Evolutionary conservation across 2,113 vertebrate genomes (phyloP).

Genomic region (Oceanites oceanicus): DNA sequence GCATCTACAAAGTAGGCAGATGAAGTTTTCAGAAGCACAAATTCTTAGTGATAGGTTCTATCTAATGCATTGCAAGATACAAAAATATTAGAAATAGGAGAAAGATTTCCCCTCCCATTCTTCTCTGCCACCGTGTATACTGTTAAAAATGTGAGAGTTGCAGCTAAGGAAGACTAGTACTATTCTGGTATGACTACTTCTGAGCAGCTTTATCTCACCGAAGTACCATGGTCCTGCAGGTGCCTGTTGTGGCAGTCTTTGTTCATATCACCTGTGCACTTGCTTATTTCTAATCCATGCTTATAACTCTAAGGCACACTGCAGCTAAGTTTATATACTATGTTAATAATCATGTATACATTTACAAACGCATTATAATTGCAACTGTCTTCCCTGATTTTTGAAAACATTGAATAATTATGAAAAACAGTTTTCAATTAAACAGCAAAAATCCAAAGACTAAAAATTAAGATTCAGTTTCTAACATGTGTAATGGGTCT

Average conservation of each 20-base stretch:
- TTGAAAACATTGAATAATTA: background rate
- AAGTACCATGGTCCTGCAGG: background rate
- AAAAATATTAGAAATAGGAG: background rate
- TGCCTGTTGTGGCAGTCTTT: background rate
- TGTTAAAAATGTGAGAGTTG: background rate
- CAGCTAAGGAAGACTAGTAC: background rate
- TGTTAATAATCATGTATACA: background rate
- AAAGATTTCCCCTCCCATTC: background rate
- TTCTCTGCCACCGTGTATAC: background rate
- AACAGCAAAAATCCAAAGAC: background rate
- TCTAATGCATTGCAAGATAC: background rate
- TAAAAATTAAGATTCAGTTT: background rate
- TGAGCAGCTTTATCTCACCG: background rate
- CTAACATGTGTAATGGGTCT: background rate
- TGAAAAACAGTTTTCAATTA: background rate
- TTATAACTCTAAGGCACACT: background rate
- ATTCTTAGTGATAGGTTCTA: background rate
- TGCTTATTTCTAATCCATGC: background rate
- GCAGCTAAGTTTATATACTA: background rate
- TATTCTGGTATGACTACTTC: background rate
- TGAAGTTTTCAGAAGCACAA: background rate
- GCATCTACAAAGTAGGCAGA: background rate
- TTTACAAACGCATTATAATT: background rate
- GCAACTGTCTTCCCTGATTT: background rate
- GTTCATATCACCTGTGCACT: background rate